These are phyloP conservation scores for Astyanax mexicanus DNA, from an alignment of 2,797 vertebrate genomes.

Conservation along the genomic window DNA sequence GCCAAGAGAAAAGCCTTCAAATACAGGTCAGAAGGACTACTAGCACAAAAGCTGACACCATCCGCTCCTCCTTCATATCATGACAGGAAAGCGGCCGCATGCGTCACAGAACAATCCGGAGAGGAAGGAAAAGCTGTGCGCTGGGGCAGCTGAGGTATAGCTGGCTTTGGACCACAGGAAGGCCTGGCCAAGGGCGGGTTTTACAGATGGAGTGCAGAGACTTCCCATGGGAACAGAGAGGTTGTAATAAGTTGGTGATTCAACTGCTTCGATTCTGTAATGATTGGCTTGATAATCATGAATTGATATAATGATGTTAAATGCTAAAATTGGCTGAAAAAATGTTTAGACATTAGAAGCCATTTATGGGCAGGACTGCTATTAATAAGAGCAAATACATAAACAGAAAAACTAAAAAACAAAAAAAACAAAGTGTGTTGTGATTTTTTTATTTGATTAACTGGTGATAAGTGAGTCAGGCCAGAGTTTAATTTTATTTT, in stretches of 20 bases:
- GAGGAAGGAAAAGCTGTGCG: conserved; percentile 46
- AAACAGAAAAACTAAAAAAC: too few relatives aligned
- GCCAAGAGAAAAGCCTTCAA: not conserved
- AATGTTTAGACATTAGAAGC: too few relatives aligned
- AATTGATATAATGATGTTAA: too few relatives aligned
- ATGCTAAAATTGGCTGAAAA: too few relatives aligned
- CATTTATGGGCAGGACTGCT: too few relatives aligned
- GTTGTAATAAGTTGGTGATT: conserved; percentile 44
- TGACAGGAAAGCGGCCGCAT: conserved; percentile 53
- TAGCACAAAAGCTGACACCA: conserved; percentile 28
- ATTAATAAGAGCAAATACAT: too few relatives aligned
- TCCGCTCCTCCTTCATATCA: conserved; percentile 35
- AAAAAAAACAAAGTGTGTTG: too few relatives aligned
- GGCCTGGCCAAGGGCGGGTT: not conserved
- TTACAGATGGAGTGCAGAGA: conserved; percentile 10
- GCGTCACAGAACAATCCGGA: conserved; percentile 53
- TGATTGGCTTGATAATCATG: too few relatives aligned
- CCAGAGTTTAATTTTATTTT: too few relatives aligned
- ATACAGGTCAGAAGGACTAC: conserved; percentile 8
- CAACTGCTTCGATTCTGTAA: not conserved
- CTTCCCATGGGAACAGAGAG: conserved; percentile 55
- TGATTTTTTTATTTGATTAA: too few relatives aligned
- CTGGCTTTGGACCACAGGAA: conserved; percentile 39
- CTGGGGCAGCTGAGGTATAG: conserved; percentile 1
- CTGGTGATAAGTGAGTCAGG: too few relatives aligned